Percentiles rank a stretch among this genome's conserved stretches.
Evolutionary conservation across 2,113 vertebrate species (phyloP).

Genomic region (Alces alces): DNA sequence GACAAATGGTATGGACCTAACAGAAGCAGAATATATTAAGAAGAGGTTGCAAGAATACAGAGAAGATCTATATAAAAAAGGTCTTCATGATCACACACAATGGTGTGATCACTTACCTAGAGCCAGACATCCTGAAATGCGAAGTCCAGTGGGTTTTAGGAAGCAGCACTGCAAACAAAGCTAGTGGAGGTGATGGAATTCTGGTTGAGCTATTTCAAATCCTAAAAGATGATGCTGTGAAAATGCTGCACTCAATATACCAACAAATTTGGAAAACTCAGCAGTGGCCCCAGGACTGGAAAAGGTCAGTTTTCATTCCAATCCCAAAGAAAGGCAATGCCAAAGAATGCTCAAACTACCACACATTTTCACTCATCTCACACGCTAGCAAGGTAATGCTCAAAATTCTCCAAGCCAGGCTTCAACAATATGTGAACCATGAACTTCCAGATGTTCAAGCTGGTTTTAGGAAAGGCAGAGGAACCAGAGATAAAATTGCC

Average conservation of each 20-base stretch:
- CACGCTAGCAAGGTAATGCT: neutral
- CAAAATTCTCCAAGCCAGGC: neutral
- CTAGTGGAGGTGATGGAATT: neutral
- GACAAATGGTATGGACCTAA: neutral
- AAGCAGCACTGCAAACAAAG: neutral
- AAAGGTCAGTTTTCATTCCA: neutral
- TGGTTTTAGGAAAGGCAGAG: neutral
- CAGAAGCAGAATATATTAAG: neutral
- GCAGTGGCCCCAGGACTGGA: neutral
- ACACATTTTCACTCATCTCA: neutral
- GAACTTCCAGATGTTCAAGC: neutral
- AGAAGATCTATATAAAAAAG: neutral
- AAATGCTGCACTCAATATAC: neutral
- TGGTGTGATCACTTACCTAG: neutral
- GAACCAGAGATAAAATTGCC: neutral
- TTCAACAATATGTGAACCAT: neutral
- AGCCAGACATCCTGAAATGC: neutral
- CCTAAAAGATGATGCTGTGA: neutral
- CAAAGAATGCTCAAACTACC: neutral
- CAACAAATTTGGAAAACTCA: neutral
- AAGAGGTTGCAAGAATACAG: neutral
- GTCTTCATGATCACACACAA: neutral
- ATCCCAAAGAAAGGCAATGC: neutral
- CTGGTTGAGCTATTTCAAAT: neutral
- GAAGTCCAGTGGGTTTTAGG: neutral